Evolutionary conservation across 2,888 invertebrate genomes (phyloP), one percentile per base, ranked within the genome.

Genomic region (Drosophila algonquin): DNA sequence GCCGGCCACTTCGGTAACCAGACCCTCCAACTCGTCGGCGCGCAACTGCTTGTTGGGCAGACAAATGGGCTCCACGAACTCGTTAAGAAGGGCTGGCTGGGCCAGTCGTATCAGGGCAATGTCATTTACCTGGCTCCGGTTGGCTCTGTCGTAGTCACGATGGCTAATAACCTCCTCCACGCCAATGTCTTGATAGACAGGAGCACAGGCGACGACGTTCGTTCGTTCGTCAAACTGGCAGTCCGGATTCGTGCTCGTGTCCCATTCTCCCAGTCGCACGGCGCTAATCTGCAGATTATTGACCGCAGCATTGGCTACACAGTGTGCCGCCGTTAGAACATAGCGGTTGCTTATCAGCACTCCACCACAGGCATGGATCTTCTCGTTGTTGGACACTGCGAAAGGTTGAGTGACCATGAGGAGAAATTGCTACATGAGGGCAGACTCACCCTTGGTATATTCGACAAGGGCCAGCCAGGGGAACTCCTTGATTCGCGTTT

Each of bases 251-350:
- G 85, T 83, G 27, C 68, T 48, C 1, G 84, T 86, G 58, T 86
- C 89, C 85, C 85, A 86, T 44, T 86, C 85, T 0, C 85, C 85
- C 30, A 86, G 52, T 0, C 85, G 77, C 6, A 86, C 84, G 3
- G 75, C 68, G 3, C 50, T 64, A 2, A 87, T 44, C 32, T 16
- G n/a, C 62, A 69, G 76, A 8, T 71, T 54, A 4, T 7, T 16
- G 8, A 10, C 12, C 45, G 52, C 65, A 1, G 47, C 6, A 3
- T 63, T 71, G 0, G 72, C 21, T 9, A 63, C 56, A 44, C 85
- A 86, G 44, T 86, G 85, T 4, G 76, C 85, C 7, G 87, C 85
- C 1, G 89, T 86, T 12, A 86, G 35, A 1, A 81, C 61, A 59
- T 86, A 86, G 7, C 84, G 81, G 2, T 64, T 57, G 60, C 79